Percentiles rank a stretch among this genome's conserved stretches.
These are phyloP conservation scores for Nomada lathburiana DNA, from an alignment of 2,888 invertebrate species.

Conservation along the genomic window DNA sequence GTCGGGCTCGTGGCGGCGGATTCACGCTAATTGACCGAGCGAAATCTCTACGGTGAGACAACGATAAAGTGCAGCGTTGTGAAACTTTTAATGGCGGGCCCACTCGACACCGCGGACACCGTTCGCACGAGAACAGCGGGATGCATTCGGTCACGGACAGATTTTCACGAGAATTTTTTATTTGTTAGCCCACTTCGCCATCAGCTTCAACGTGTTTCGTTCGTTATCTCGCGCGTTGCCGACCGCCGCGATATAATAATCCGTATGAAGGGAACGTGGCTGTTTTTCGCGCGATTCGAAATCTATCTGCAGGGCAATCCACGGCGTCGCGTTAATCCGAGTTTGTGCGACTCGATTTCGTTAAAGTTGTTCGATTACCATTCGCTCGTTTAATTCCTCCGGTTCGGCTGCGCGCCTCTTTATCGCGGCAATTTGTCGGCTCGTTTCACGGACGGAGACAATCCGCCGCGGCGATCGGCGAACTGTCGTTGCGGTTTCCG, in stretches of 20 bases:
- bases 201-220: slow-evolving; percentile 14
- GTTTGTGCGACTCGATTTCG: slow-evolving; percentile 46
- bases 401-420: slow-evolving; percentile 30
- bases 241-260: slow-evolving; percentile 30
- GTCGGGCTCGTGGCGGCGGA: slow-evolving; percentile 28
- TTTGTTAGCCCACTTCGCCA: slow-evolving; percentile 5
- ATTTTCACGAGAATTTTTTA: slow-evolving; percentile 29
- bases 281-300: neutral
- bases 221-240: slow-evolving; percentile 29
- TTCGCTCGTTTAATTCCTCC: slow-evolving; percentile 54
- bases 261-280: neutral
- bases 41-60: slow-evolving; percentile 59
- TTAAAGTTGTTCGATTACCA: slow-evolving; percentile 40
- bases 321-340: slow-evolving; percentile 24
- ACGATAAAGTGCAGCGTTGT: slow-evolving; percentile 59
- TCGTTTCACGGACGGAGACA: slow-evolving; percentile 56
- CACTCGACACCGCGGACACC: slow-evolving; percentile 20
- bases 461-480: slow-evolving; percentile 44
- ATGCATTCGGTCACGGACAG: slow-evolving; percentile 13
- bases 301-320: slow-evolving; percentile 3
- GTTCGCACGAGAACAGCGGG: slow-evolving; percentile 27
- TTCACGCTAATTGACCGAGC: slow-evolving; percentile 63
- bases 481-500: slow-evolving; percentile 64
- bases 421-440: slow-evolving; percentile 63
- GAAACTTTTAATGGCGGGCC: slow-evolving; percentile 64